Evolutionary conservation across 2,888 invertebrate species (phyloP).

Genomic region (Labia minor): DNA sequence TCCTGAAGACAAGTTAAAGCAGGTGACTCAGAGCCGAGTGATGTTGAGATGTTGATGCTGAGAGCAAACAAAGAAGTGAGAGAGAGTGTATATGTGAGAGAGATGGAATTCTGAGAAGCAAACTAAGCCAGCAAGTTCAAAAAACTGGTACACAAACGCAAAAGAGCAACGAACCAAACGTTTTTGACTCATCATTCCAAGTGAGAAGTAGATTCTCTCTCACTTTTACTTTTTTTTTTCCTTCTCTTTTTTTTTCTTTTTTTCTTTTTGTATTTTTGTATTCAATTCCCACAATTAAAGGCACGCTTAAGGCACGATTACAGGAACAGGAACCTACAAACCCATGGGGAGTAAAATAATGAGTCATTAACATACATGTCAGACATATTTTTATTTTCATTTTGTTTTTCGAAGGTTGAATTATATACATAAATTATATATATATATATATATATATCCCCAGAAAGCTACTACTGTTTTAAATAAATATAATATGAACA

Average conservation of each 20-base stretch:
- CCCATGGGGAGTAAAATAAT: background rate
- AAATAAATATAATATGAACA: too few species aligned
- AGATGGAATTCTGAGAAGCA: background rate
- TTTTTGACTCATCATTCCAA: background rate
- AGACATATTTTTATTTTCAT: background rate
- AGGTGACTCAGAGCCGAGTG: background rate
- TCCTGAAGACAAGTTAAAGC: background rate
- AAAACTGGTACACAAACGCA: background rate
- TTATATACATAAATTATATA: too few species aligned
- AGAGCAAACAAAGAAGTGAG: background rate
- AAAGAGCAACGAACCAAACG: slow-evolving; percentile 3
- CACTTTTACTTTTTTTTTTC: background rate
- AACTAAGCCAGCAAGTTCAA: slow-evolving; percentile 13
- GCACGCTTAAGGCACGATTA: background rate
- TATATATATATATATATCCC: too few species aligned
- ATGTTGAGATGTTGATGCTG: background rate
- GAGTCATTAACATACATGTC: slow-evolving; percentile 1
- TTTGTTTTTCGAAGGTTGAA: background rate
- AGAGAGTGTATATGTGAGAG: too few species aligned
- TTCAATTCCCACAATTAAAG: slow-evolving; percentile 8
- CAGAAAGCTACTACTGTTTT: too few species aligned
- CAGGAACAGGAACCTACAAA: background rate
- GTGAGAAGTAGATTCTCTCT: background rate
- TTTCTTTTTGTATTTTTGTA: background rate
- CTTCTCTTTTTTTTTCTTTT: background rate